Base-by-base conservation (phyloP, 2,888 invertebrate genomes). In the Xylophagus ater region DNA sequence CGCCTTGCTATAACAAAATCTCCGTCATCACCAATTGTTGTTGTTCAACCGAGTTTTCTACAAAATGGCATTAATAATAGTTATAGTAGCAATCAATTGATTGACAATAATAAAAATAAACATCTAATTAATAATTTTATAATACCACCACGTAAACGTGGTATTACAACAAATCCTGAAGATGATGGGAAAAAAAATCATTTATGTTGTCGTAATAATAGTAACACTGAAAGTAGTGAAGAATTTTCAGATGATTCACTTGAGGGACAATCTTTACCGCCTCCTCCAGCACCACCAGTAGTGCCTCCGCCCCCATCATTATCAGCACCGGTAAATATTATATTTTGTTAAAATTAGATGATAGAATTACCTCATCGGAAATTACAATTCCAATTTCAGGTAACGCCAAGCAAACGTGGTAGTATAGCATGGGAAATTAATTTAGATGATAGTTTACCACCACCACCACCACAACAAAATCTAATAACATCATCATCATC, bases 371-470 rank as follows among this genome's bases (percentile, higher is more conserved):
- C n/a, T n/a, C n/a, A n/a, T n/a, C n/a, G n/a, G n/a, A n/a, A n/a
- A n/a, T n/a, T n/a, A n/a, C n/a, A n/a, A n/a, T n/a, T n/a, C n/a
- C n/a, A n/a, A n/a, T n/a, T n/a, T n/a, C n/a, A n/a, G n/a, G n/a
- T n/a, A 41, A 72, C 73, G 47, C 73, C 73, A 51, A 76, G 75
- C 57, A 84, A 84, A 67, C 73, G 83, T 53, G 78, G 80, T 57
- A 84, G 85, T 58, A 84, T 86, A 51, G 85, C 86, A 46, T 86
- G 87, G 86, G 85, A 87, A 70, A 85, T 87, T 47, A 79, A 85
- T 46, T 71, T 87, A 52, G 78, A 80, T 58, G 78, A 76, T 58
- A 37, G 46, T 46, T 18, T 47, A 37, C 36, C 43, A 10, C 43
- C 46, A 17, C 46, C 46, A 12, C 46, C 46, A 8, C 40, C 44